Evolutionary conservation across 2,888 invertebrate genomes (phyloP), one percentile per base, ranked within the genome.

Genomic region (Caenorhabditis becei): DNA sequence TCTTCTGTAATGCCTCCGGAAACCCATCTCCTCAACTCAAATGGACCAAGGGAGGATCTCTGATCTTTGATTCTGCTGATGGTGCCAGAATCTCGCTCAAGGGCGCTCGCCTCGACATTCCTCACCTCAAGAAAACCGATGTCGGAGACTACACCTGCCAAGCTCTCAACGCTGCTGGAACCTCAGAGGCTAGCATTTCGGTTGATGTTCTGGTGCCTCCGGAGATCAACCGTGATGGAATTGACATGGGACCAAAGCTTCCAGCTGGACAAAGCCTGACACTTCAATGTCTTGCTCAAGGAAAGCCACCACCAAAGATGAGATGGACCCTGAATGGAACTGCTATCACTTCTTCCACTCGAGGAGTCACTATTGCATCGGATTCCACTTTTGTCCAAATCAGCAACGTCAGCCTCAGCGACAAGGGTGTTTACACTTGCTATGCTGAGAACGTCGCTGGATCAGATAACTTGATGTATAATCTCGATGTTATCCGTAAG

Each of bases 111-210:
- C 71, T 91, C 53, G 91, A 91, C 67, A 91, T 91, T 62, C 88
- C 88, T 1, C 84, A 85, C 14, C 75, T 91, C 26, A 84, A 84
- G 35, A 81, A 83, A 56, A 78, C 80, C 5, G 94, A 94, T 89
- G 93, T 93, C 51, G 94, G 94, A 0, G 92, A 93, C 32, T 94
- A 94, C 87, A 92, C 92, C 1, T 94, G 94, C 86, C 85, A 92
- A 14, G 94, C 93, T 1, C 91, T 89, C 58, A 94, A 94, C 86
- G 91, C 92, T 47, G 93, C 93, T 86, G 94, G 94, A 8, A 92
- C 92, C 32, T 91, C 91, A 7, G 91, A 92, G n/a, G 93, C 92
- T 69, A 91, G 92, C 41, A 93, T 94, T 66, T 91, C 92, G 41
- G 88, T 94, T 0, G 92, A 93, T 63, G 93, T 94, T 0, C 90